Base-by-base conservation (phyloP, 1,140 invertebrate species). In the Octopus bimaculoides region DNA sequence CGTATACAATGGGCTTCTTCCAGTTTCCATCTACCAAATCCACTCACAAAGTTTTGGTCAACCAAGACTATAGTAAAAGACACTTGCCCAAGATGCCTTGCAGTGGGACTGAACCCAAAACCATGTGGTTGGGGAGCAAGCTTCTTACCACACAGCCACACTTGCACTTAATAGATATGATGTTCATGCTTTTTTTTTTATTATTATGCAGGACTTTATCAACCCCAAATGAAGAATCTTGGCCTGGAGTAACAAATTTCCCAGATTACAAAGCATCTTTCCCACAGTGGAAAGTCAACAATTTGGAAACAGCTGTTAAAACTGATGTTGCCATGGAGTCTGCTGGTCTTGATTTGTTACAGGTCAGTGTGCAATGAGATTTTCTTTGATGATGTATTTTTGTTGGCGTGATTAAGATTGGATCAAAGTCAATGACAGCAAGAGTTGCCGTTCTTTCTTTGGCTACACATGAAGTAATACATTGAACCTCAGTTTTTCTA, bases 181-280 rank as follows among this genome's bases (percentile, higher is more conserved):
- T 66, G 1, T 66, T 14, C 61, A 66, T 66, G 12, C 61, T 66
- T 66, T 12, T n/a, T 74, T 4, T 77, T 73, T 54, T 52, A 8
- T 54, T 54, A 75, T 79, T 76, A 80, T 82, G 14, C 83, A 91
- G 90, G 81, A 89, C 88, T 53, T 77, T 91, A 66, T 87, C 88
- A 2, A 91, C 90, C 14, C 91, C 91, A 10, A 89, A 89, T 81
- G 90, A 91, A 77, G 89, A 90, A 55, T 84, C 79, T 0, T 91
- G 90, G 90, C 90, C 90, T 14, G 90, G 89, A 53, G 87, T 91
- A 8, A 87, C 85, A 14, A 78, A 81, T n/a, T 77, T 91, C 71
- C 90, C 88, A 4, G 89, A 91, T 77, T 91, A 88, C 81, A 90
- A 90, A 80, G 80, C 84, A 53, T 88, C 86, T 8, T 91, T 91